These are phyloP conservation scores for Melanotaenia maccullochi DNA, from an alignment of 2,797 vertebrate species.

Conservation along the genomic window DNA sequence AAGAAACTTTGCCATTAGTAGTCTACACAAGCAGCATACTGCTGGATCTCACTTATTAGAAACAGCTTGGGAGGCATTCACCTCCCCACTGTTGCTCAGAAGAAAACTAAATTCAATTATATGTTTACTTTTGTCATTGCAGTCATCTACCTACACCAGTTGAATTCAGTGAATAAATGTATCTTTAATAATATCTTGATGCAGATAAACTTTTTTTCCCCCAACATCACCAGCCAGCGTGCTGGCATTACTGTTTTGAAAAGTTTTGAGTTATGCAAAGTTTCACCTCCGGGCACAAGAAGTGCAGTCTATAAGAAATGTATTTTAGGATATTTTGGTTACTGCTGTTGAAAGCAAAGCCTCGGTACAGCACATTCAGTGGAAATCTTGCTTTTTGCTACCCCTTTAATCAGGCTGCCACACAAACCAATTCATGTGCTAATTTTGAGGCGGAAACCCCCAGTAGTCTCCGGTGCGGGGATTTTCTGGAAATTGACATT, in stretches of 20 bases:
- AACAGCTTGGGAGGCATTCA: neutral
- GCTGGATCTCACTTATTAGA: slow-evolving; percentile 7
- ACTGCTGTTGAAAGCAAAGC: slow-evolving; percentile 4
- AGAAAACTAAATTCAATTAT: slow-evolving; percentile 20
- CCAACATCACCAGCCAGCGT: neutral
- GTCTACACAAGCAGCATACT: neutral
- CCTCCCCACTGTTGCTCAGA: slow-evolving; percentile 1
- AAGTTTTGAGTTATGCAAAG: neutral
- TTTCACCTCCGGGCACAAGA: slow-evolving; percentile 1
- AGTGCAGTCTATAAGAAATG: neutral
- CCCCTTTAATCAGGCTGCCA: slow-evolving; percentile 54
- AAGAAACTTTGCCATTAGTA: slow-evolving; percentile 4
- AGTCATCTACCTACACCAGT: slow-evolving; percentile 10
- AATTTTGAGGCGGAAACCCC: slow-evolving; percentile 69
- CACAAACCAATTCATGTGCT: slow-evolving; percentile 72
- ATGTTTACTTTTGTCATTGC: slow-evolving; percentile 4
- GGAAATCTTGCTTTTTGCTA: slow-evolving; percentile 47
- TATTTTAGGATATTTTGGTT: neutral
- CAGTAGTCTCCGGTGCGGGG: slow-evolving; percentile 44
- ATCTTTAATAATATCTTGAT: neutral
- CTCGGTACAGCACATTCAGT: slow-evolving; percentile 16
- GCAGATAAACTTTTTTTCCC: neutral
- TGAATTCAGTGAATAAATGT: slow-evolving; percentile 1
- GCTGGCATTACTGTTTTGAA: neutral
- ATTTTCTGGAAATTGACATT: slow-evolving; percentile 61